Conservation (phyloP, 2,888 invertebrate genomes). For the Noctua fimbriata region DNA sequence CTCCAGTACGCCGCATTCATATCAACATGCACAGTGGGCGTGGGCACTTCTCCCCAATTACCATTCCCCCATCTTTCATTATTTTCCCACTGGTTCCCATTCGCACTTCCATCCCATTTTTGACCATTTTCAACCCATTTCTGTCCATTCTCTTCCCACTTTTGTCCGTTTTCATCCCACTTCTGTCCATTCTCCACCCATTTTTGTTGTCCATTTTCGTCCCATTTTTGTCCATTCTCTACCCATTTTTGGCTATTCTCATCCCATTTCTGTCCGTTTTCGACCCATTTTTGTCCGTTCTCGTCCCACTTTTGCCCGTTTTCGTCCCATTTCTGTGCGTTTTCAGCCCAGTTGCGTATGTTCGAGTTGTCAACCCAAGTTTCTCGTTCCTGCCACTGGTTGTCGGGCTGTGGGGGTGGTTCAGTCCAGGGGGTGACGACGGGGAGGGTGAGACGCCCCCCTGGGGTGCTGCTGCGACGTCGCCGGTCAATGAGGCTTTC, state of each 20-base stretch:
- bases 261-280: slow-evolving; percentile 77
- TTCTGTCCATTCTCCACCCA: slow-evolving; percentile 74
- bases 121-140: slow-evolving; percentile 74
- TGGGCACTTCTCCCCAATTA: slow-evolving; percentile 85
- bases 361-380: slow-evolving; percentile 85
- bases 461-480: slow-evolving; percentile 84
- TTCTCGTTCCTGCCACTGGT: slow-evolving; percentile 78
- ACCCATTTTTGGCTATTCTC: slow-evolving; percentile 78
- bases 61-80: slow-evolving; percentile 81
- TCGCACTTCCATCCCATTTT: slow-evolving; percentile 72
- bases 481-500: slow-evolving; percentile 84
- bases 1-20: slow-evolving; percentile 86
- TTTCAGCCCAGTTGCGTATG: slow-evolving; percentile 84
- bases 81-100: slow-evolving; percentile 80
- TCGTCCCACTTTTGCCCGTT: slow-evolving; percentile 83
- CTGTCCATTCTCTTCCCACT: slow-evolving; percentile 71
- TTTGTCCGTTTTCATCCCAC: slow-evolving; percentile 73
- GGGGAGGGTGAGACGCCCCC: slow-evolving; percentile 82
- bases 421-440: slow-evolving; percentile 75
- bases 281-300: slow-evolving; percentile 76
- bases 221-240: slow-evolving; percentile 71
- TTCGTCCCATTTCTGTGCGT: slow-evolving; percentile 78
- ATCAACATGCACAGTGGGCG: slow-evolving; percentile 86
- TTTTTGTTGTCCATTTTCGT: slow-evolving; percentile 71
- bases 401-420: slow-evolving; percentile 67